Base-by-base conservation (phyloP, 1,140 invertebrate genomes). In the Riptortus pedestris region DNA sequence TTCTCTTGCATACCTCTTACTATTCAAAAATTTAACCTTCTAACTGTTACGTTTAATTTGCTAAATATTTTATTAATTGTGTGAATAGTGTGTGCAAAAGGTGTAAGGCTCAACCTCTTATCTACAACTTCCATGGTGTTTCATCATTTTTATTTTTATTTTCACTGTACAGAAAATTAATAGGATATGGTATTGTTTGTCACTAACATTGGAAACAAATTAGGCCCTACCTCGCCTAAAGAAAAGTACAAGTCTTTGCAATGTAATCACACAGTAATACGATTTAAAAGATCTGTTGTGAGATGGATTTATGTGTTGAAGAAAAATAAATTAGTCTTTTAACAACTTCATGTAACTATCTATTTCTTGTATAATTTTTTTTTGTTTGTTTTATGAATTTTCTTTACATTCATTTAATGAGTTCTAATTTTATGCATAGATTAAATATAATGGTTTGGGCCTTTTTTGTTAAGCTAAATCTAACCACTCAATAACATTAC, bases 241-340 rank as follows among this genome's bases (percentile, higher is more conserved):
- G 45, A n/a, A 18, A 22, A 43, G 18, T 28, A 26, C 12, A 51
- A 27, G 48, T 51, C 20, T n/a, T 27, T 12, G 14, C n/a, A n/a
- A n/a, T n/a, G n/a, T n/a, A n/a, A n/a, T n/a, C n/a, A n/a, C n/a
- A n/a, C n/a, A n/a, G n/a, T n/a, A n/a, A n/a, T n/a, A n/a, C n/a
- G n/a, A n/a, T 47, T 27, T 28, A 27, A 51, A 12, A 24, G 26
- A 64, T 22, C 5, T 45, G 63, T 64, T 64, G 63, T 64, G 63
- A 64, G 63, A 64, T 64, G 63, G 63, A 64, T 64, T 64, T 64
- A 59, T 64, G 48, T 29, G 12, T n/a, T n/a, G n/a, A n/a, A n/a
- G n/a, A n/a, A n/a, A n/a, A n/a, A n/a, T n/a, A n/a, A n/a, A n/a
- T n/a, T n/a, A n/a, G n/a, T n/a, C n/a, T n/a, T n/a, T n/a, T n/a